Evolutionary conservation across 2,113 vertebrate genomes (phyloP), one percentile per base, ranked within the genome.

Genomic region (Conger conger): DNA sequence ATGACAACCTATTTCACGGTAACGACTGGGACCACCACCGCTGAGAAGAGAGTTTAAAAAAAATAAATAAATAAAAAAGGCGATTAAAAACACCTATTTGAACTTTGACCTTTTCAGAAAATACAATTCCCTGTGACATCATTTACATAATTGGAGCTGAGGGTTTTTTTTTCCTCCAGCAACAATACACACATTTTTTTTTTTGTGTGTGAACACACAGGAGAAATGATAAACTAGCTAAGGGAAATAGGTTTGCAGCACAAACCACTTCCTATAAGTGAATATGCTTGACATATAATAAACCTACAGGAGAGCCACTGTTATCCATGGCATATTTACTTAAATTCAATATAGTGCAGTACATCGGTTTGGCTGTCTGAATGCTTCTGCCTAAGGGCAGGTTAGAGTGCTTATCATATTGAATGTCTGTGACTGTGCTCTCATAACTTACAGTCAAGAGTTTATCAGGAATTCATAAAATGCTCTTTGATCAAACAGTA

Each of bases 141-240:
- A 81, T 33, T 76, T 81, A 68, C 79, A 82, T 87, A 87, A 87
- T 80, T 85, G 83, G 83, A 86, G 84, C 53, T 38, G 50, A 42
- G 80, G 53, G 82, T 85, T 86, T 90, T 86, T 90, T 11, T 18
- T 3, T 18, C 63, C 77, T 37, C 87, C 86, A 80, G 86, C 86
- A 89, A 86, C 87, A 76, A 16, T 37, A 0, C 85, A 81, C 85
- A 88, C 87, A 84, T 13, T 11, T 50, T 50, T n/a, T n/a, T 88
- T 63, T 87, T 87, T 93, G 92, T 93, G 90, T 89, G 91, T 82
- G 33, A 86, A 90, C 91, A 90, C 89, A 88, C 89, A 80, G 90
- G 88, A 90, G 78, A 92, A 88, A 92, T 91, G 91, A 93, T 92
- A 91, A 92, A 92, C 86, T 90, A 92, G 84, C 88, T 73, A 88